A percentile compares a stretch with the other conserved stretches of the same genome.
Conservation (phyloP, 2,113 vertebrate genomes). For the Accipiter virgatus region DNA sequence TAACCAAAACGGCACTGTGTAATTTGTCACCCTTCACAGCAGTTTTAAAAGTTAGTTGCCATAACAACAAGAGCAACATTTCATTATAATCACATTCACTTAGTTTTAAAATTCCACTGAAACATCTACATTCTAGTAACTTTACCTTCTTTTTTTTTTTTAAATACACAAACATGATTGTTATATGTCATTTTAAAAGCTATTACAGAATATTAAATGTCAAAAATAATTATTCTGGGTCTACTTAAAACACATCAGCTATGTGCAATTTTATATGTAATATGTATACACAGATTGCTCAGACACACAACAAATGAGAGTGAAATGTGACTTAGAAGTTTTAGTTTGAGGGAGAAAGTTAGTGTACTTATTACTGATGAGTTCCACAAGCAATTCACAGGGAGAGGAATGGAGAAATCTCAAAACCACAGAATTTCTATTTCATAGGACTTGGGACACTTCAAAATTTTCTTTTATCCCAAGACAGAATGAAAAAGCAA, state of each 20-base stretch:
- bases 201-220: background rate
- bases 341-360: background rate
- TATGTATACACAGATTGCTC: background rate
- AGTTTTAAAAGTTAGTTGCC: slow-evolving; percentile 56
- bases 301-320: background rate
- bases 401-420: background rate
- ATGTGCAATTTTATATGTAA: background rate
- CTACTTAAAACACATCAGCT: background rate
- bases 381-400: background rate
- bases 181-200: background rate
- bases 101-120: background rate
- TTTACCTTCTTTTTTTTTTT: background rate
- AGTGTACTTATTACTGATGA: background rate
- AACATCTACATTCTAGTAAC: background rate
- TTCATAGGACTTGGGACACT: background rate
- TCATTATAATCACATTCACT: slow-evolving; percentile 41
- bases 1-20: background rate
- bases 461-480: background rate
- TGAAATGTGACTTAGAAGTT: background rate
- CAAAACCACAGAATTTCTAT: background rate
- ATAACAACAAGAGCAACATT: slow-evolving; percentile 60
- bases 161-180: background rate
- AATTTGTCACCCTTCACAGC: slow-evolving; percentile 36
- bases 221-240: background rate
- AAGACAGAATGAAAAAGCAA: background rate